Percentiles rank a stretch among this genome's conserved stretches.
phyloP scores from a whole-genome alignment of 2,888 invertebrate genomes.

The Mesochorus sp. region DNA sequence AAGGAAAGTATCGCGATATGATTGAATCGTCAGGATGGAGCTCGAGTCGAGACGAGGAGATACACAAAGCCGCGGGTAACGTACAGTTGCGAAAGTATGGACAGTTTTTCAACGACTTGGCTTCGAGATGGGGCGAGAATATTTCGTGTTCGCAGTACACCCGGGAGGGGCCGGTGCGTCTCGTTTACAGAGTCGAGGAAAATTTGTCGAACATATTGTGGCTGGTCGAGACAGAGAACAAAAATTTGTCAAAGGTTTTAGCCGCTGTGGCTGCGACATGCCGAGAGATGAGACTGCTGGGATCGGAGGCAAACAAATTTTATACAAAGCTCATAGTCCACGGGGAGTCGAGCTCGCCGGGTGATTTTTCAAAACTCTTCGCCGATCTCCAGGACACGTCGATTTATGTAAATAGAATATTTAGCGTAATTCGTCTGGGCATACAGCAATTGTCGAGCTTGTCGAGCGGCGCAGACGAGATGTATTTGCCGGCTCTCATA shows the following conservation, averaged over 20 bases:
- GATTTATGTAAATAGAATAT: slow-evolving; percentile 73
- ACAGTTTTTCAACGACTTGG: slow-evolving; percentile 83
- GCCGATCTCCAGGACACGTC: slow-evolving; percentile 77
- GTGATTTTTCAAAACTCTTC: slow-evolving; percentile 71
- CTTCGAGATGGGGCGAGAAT: slow-evolving; percentile 70
- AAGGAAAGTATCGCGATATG: slow-evolving; percentile 74
- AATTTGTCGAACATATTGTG: slow-evolving; percentile 86
- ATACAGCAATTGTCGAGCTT: slow-evolving; percentile 76
- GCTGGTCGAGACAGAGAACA: slow-evolving; percentile 92
- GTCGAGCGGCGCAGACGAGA: slow-evolving; percentile 71
- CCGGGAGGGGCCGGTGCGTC: slow-evolving; percentile 77
- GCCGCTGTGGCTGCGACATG: slow-evolving; percentile 91
- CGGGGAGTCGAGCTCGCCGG: slow-evolving; percentile 73
- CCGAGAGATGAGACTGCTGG: slow-evolving; percentile 88
- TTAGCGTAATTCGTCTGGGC: slow-evolving; percentile 72
- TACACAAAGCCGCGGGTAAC: slow-evolving; percentile 83
- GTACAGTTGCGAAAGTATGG: slow-evolving; percentile 84
- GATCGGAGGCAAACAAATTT: slow-evolving; percentile 86
- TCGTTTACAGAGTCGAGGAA: slow-evolving; percentile 84
- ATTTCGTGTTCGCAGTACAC: slow-evolving; percentile 72
- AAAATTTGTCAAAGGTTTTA: slow-evolving; percentile 90
- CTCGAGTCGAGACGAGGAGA: slow-evolving; percentile 75
- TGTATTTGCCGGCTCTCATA: slow-evolving; percentile 80
- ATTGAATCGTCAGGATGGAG: slow-evolving; percentile 77
- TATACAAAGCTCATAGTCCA: slow-evolving; percentile 82